Conservation (phyloP, 2,113 vertebrate species). For the Leptobrachium ailaonicum region DNA sequence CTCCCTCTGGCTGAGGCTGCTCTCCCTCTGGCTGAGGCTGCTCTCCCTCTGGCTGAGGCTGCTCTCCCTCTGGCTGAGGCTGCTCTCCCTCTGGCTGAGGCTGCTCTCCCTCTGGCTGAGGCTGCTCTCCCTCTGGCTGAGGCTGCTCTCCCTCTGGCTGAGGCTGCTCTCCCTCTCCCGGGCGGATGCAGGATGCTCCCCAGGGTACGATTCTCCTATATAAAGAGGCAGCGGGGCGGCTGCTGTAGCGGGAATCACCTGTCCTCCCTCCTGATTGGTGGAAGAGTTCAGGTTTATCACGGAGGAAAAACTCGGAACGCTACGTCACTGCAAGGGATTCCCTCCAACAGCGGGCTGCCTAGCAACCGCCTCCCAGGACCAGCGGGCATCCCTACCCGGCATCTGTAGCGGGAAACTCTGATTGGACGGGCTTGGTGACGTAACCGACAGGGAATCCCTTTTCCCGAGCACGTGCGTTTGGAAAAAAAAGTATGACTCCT, state of each 20-base stretch:
- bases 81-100: no score
- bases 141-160: no score
- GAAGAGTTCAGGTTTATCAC: background rate
- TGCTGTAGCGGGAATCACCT: slow-evolving; percentile 69
- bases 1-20: no score
- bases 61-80: no score
- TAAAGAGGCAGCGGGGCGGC: slow-evolving; percentile 72
- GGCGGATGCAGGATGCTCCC: slow-evolving; percentile 3
- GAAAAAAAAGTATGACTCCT: no score
- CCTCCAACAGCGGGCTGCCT: slow-evolving; percentile 20
- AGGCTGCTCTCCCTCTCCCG: background rate
- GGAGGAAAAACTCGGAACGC: slow-evolving; percentile 22
- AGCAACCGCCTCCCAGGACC: no score
- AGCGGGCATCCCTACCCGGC: background rate
- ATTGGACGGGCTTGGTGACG: slow-evolving; percentile 9
- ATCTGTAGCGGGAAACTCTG: slow-evolving; percentile 13
- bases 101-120: background rate
- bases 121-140: no score
- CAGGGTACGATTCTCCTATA: slow-evolving; percentile 39
- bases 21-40: no score
- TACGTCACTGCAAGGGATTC: slow-evolving; percentile 50
- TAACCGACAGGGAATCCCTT: slow-evolving; percentile 15
- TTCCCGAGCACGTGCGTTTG: no score
- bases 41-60: no score
- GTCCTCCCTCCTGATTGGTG: slow-evolving; percentile 60